Evolutionary conservation across 2,113 vertebrate species (phyloP).

Genomic region (Proterorhinus semilunaris): DNA sequence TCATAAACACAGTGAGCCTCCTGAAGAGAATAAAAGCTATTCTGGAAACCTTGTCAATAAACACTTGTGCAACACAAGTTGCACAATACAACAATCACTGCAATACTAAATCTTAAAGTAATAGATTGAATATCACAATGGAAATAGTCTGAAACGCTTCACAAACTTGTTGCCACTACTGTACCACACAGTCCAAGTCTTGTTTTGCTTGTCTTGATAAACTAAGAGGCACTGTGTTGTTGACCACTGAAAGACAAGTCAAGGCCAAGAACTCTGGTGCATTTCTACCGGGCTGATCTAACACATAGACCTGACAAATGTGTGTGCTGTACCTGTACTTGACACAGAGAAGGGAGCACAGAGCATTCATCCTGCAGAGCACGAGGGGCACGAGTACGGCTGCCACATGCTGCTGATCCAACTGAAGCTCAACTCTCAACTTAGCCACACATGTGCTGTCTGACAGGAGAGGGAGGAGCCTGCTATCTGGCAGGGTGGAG

Average conservation of each 20-base stretch:
- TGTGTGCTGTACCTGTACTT: slow-evolving; percentile 51
- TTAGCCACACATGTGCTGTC: neutral
- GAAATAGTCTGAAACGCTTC: neutral
- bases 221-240: neutral
- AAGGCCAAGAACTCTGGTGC: slow-evolving; percentile 9
- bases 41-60: neutral
- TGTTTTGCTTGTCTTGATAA: neutral
- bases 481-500: neutral
- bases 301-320: neutral
- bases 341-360: slow-evolving; percentile 56
- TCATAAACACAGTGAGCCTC: neutral
- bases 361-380: slow-evolving; percentile 45
- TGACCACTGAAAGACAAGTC: neutral
- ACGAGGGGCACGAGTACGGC: slow-evolving; percentile 13
- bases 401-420: slow-evolving; percentile 36
- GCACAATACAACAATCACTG: neutral
- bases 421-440: slow-evolving; percentile 5
- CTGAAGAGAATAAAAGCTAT: neutral
- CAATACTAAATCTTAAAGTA: neutral
- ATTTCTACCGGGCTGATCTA: slow-evolving; percentile 6
- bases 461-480: neutral
- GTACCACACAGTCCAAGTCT: neutral
- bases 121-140: neutral
- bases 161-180: neutral
- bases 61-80: neutral